Conservation (phyloP, 1,140 invertebrate genomes). For the Uloborus diversus region DNA sequence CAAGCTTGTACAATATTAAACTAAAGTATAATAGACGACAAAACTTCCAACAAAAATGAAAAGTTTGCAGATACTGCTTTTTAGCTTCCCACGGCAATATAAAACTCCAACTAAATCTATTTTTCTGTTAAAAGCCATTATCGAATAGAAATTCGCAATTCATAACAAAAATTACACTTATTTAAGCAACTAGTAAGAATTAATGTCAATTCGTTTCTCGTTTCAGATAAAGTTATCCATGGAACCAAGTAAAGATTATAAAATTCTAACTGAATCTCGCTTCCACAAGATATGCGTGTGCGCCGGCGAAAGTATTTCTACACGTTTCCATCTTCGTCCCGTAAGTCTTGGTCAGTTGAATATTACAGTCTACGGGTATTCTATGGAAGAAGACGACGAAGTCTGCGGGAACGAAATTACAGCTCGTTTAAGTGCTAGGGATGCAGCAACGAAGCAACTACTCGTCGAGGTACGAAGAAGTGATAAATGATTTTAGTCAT, state of each 20-base stretch:
- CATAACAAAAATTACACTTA: too few relatives aligned
- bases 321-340: constrained; percentile 68
- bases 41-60: too few relatives aligned
- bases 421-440: constrained; percentile 24
- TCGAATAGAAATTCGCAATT: too few relatives aligned
- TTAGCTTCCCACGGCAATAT: too few relatives aligned
- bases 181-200: too few relatives aligned
- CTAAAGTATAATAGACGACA: too few relatives aligned
- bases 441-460: constrained; percentile 66
- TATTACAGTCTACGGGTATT: constrained; percentile 70
- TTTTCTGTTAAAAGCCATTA: too few relatives aligned
- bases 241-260: constrained; percentile 67
- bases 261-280: constrained; percentile 61
- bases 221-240: constrained; percentile 70
- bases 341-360: constrained; percentile 70
- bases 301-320: constrained; percentile 61
- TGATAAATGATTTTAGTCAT: too few relatives aligned
- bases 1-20: too few relatives aligned
- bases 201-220: too few relatives aligned
- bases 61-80: too few relatives aligned
- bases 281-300: constrained; percentile 40
- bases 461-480: constrained; percentile 69
- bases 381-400: constrained; percentile 12
- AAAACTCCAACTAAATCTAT: too few relatives aligned
- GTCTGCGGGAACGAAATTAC: constrained; percentile 30